Evolutionary conservation across 2,797 vertebrate genomes (phyloP).

Genomic region (Scarus forsteni): DNA sequence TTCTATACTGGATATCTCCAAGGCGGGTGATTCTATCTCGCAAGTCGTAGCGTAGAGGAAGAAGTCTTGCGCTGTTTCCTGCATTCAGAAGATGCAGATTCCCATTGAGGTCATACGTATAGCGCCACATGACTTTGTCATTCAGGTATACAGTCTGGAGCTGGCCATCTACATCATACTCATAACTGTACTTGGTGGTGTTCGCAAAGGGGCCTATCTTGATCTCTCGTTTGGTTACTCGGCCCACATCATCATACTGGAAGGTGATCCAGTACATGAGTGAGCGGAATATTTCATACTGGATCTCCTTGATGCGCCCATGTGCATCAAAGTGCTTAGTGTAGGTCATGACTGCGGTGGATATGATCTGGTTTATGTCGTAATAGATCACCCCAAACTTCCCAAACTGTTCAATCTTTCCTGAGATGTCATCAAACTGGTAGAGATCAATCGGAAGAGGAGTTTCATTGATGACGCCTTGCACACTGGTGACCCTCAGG

Average conservation of each 20-base stretch:
- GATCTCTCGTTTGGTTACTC: conserved; percentile 96
- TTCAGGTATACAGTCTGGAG: conserved; percentile 96
- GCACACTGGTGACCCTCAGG: conserved; percentile 97
- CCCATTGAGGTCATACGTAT: conserved; percentile 97
- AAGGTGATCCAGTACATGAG: conserved; percentile 99
- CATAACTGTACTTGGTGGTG: conserved; percentile 95
- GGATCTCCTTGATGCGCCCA: conserved; percentile 96
- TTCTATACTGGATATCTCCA: conserved; percentile 94
- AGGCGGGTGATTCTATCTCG: conserved; percentile 97
- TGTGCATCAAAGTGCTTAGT: conserved; percentile 98
- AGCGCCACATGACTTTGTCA: conserved; percentile 97
- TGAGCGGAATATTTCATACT: conserved; percentile 97
- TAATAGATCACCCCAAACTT: conserved; percentile 99
- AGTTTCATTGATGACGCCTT: conserved; percentile 98
- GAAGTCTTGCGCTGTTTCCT: conserved; percentile 91
- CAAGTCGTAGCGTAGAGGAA: conserved; percentile 94
- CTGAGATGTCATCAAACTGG: conserved; percentile 98
- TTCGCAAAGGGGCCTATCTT: conserved; percentile 98
- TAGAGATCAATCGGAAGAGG: conserved; percentile 98
- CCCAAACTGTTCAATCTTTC: conserved; percentile 98
- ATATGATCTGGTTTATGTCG: conserved; percentile 99
- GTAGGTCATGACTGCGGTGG: conserved; percentile 98
- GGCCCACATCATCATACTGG: conserved; percentile 96
- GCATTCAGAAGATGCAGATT: conserved; percentile 96
- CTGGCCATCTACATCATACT: conserved; percentile 97